A percentile compares a stretch with the other conserved stretches of the same genome.
phyloP scores from a whole-genome alignment of 2,113 vertebrate genomes.

The Ceyx margarethae region DNA sequence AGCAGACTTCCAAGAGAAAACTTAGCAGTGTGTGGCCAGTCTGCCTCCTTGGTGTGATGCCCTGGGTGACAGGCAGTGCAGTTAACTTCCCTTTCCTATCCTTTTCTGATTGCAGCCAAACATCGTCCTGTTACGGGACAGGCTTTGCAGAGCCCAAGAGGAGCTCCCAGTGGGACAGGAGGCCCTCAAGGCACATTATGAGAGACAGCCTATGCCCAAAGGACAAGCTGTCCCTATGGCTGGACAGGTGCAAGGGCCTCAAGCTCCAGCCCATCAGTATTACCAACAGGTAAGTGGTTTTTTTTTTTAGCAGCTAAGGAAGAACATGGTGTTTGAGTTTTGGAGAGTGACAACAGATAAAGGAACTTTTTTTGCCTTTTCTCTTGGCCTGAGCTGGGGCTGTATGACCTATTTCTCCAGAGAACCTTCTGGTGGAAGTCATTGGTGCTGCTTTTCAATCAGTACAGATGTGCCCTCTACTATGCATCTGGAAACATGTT shows the following conservation, averaged over 20 bases:
- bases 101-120: slow-evolving; percentile 71
- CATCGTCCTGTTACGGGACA: slow-evolving; percentile 84
- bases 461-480: neutral
- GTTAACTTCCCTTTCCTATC: neutral
- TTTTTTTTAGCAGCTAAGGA: neutral
- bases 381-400: neutral
- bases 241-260: slow-evolving; percentile 63
- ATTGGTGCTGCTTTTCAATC: neutral
- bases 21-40: neutral
- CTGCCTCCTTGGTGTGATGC: neutral
- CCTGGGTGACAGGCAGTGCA: neutral
- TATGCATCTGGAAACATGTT: neutral
- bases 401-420: neutral
- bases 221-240: slow-evolving; percentile 55
- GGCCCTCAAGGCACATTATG: neutral
- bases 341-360: neutral
- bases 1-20: neutral
- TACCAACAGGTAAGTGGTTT: slow-evolving; percentile 75
- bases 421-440: neutral
- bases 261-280: slow-evolving; percentile 73
- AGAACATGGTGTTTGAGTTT: neutral
- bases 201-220: slow-evolving; percentile 53
- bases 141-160: slow-evolving; percentile 88
- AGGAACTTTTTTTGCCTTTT: neutral
- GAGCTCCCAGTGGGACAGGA: slow-evolving; percentile 65